phyloP scores from a whole-genome alignment of 2,888 invertebrate species.

The Spilosoma lubricipeda region DNA sequence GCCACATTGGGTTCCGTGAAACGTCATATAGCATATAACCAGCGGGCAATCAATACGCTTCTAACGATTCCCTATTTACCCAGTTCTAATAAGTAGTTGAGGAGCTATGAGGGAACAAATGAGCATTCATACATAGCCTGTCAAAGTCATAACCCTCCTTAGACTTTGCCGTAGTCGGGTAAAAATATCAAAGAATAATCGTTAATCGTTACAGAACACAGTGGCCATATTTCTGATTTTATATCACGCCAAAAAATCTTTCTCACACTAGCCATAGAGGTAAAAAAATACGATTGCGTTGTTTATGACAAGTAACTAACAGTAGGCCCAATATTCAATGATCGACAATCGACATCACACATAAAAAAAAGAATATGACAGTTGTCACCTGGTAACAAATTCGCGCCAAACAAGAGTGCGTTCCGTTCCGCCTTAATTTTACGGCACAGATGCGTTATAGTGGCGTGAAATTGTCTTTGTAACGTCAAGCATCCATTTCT shows the following conservation, averaged over 20 bases:
- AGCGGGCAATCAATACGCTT: no score
- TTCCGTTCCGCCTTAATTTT: constrained; percentile 63
- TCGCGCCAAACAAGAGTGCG: constrained; percentile 47
- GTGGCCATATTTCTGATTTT: background rate
- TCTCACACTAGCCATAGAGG: background rate
- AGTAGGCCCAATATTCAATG: background rate
- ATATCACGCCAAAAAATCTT: background rate
- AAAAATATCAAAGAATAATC: no score
- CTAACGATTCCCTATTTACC: no score
- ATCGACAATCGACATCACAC: background rate
- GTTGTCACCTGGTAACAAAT: constrained; percentile 49
- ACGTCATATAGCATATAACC: no score
- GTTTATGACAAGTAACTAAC: constrained; percentile 1
- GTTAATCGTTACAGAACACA: background rate
- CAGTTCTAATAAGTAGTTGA: no score
- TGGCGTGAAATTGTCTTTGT: constrained; percentile 64
- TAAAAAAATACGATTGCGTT: background rate
- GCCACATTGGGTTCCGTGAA: no score
- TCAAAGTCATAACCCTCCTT: no score
- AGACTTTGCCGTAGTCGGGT: no score
- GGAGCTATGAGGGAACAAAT: no score
- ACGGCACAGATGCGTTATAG: constrained; percentile 72
- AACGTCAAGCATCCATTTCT: constrained; percentile 63
- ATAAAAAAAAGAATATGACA: constrained; percentile 26
- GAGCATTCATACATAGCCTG: no score